Conservation (phyloP, 2,113 vertebrate genomes). For the Craseonycteris thonglongyai region DNA sequence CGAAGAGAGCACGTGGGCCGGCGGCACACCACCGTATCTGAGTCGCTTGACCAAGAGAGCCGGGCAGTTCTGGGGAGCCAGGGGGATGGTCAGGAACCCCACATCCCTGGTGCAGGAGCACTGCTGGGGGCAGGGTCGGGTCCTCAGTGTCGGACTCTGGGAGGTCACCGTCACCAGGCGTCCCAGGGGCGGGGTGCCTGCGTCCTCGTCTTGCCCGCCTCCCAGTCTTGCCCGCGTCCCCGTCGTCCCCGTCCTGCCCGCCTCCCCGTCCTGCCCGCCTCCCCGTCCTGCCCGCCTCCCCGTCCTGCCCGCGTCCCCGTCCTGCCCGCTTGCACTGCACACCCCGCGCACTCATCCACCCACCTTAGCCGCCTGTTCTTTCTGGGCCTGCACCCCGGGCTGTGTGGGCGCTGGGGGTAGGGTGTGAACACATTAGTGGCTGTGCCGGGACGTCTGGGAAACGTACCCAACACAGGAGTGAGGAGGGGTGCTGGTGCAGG, state of each 20-base stretch:
- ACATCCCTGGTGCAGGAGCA: neutral
- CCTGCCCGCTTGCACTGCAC: no score
- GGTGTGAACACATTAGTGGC: neutral
- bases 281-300: accelerated
- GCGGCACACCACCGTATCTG: neutral
- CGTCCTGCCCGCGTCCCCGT: accelerated
- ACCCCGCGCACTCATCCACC: neutral
- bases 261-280: accelerated
- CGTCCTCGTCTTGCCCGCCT: accelerated
- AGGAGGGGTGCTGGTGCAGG: neutral
- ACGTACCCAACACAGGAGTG: neutral
- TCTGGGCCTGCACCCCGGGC: no score
- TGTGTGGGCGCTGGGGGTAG: neutral
- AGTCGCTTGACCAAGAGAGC: neutral
- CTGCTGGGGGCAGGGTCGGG: neutral
- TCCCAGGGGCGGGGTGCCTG: neutral
- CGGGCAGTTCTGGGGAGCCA: accelerated
- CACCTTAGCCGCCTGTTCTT: neutral
- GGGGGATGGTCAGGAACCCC: neutral
- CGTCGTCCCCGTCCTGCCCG: accelerated
- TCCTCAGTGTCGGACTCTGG: neutral
- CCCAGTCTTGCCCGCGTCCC: neutral
- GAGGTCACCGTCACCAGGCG: neutral
- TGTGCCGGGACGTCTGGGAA: neutral
- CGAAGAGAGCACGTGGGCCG: neutral